Evolutionary conservation across 2,797 vertebrate genomes (phyloP).

Genomic region (Micromesistius poutassou): DNA sequence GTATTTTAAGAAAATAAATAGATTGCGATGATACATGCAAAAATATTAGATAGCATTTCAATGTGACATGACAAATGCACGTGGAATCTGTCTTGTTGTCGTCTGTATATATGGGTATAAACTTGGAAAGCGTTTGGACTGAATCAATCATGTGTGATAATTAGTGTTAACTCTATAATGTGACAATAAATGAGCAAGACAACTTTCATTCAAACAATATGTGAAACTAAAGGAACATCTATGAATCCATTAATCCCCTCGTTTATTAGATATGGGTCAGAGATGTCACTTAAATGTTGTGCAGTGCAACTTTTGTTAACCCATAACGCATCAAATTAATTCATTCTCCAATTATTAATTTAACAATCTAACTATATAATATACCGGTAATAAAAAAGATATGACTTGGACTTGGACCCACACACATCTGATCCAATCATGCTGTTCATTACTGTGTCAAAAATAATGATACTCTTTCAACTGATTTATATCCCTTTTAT

Average conservation of each 20-base stretch:
- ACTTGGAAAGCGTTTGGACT: slow-evolving; percentile 9
- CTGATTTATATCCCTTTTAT: background rate
- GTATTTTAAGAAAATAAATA: slow-evolving; percentile 26
- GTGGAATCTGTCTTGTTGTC: slow-evolving; percentile 33
- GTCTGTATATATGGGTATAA: slow-evolving; percentile 26
- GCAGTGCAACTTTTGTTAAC: background rate
- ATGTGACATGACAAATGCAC: slow-evolving; percentile 27
- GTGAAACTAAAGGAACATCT: background rate
- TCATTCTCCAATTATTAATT: background rate
- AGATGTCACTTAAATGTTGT: background rate
- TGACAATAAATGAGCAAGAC: slow-evolving; percentile 29
- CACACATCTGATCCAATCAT: background rate
- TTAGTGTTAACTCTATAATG: slow-evolving; percentile 32
- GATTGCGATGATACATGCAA: slow-evolving; percentile 12
- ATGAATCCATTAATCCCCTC: background rate
- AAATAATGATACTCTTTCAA: background rate
- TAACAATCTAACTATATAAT: background rate
- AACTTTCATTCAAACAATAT: slow-evolving; percentile 25
- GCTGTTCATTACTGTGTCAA: background rate
- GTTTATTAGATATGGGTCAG: background rate
- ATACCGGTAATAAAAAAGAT: background rate
- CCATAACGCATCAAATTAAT: background rate
- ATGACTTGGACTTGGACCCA: background rate
- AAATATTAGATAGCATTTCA: slow-evolving; percentile 4
- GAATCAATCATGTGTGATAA: slow-evolving; percentile 30